phyloP scores from a whole-genome alignment of 2,888 invertebrate species.

The Endomychus coccineus region DNA sequence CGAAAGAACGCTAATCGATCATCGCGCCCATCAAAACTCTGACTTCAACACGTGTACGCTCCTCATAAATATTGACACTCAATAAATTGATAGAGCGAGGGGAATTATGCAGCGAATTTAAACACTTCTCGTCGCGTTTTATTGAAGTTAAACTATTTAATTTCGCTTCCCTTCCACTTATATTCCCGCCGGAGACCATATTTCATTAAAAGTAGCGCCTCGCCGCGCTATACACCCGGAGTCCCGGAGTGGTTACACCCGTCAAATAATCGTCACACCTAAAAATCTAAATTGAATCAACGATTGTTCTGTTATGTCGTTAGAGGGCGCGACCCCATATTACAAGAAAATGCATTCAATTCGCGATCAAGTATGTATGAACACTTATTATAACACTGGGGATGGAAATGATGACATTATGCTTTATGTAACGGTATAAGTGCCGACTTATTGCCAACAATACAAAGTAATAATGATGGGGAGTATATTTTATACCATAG shows the following conservation, averaged over 20 bases:
- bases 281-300: constrained; percentile 63
- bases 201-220: constrained; percentile 41
- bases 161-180: constrained; percentile 30
- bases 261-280: constrained; percentile 45
- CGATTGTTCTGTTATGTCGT: constrained; percentile 64
- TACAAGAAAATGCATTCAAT: constrained; percentile 41
- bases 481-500: too few relatives aligned
- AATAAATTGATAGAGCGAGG: constrained; percentile 33
- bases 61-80: constrained; percentile 32
- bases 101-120: constrained; percentile 30
- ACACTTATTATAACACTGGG: constrained; percentile 40
- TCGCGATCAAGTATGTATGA: constrained; percentile 44
- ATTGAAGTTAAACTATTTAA: constrained; percentile 42
- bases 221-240: too few relatives aligned
- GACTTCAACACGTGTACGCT: constrained; percentile 31
- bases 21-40: constrained; percentile 24
- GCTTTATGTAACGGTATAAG: constrained; percentile 28
- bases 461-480: too few relatives aligned
- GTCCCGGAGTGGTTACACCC: constrained; percentile 34
- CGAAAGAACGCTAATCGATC: constrained; percentile 19
- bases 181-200: constrained; percentile 39
- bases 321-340: constrained; percentile 50
- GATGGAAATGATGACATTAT: constrained; percentile 36
- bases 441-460: constrained; percentile 8
- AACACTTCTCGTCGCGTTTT: constrained; percentile 32